phyloP scores from a whole-genome alignment of 1,140 invertebrate genomes.

The Neodiprion lecontei region DNA sequence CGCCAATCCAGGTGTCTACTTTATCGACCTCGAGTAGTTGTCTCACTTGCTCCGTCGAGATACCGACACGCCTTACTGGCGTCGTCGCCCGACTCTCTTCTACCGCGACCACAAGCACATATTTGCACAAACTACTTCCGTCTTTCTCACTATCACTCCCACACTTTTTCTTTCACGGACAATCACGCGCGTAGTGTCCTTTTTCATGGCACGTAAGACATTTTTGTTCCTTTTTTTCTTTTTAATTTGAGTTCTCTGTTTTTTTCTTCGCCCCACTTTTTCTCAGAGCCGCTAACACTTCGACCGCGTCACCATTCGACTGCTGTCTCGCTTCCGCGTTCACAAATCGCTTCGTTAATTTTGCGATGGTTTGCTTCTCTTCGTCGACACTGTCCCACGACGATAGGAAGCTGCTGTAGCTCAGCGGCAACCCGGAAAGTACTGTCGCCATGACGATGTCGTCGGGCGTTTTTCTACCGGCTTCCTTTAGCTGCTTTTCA shows the following conservation, averaged over 20 bases:
- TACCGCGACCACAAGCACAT: no score
- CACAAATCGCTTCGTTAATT: constrained; percentile 22
- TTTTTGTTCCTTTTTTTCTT: neutral
- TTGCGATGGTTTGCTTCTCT: constrained; percentile 17
- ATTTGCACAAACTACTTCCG: no score
- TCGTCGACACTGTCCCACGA: constrained; percentile 24
- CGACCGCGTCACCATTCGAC: constrained; percentile 4
- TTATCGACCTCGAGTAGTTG: no score
- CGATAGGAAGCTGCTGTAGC: constrained; percentile 16
- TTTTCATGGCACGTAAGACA: constrained; percentile 28
- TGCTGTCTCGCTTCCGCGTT: constrained; percentile 10
- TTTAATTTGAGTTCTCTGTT: constrained; percentile 14
- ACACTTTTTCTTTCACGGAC: no score
- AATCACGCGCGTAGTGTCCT: constrained; percentile 28
- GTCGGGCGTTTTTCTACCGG: constrained; percentile 23
- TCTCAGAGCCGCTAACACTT: constrained; percentile 20
- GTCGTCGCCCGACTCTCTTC: no score
- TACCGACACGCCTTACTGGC: no score
- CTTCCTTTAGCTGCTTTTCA: constrained; percentile 23
- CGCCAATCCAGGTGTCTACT: no score
- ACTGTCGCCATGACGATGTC: constrained; percentile 26
- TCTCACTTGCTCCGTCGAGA: no score
- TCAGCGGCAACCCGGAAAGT: constrained; percentile 23
- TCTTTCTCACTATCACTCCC: no score
- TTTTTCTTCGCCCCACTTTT: constrained; percentile 21